phyloP scores from a whole-genome alignment of 2,888 invertebrate genomes.

The Pocota personata region DNA sequence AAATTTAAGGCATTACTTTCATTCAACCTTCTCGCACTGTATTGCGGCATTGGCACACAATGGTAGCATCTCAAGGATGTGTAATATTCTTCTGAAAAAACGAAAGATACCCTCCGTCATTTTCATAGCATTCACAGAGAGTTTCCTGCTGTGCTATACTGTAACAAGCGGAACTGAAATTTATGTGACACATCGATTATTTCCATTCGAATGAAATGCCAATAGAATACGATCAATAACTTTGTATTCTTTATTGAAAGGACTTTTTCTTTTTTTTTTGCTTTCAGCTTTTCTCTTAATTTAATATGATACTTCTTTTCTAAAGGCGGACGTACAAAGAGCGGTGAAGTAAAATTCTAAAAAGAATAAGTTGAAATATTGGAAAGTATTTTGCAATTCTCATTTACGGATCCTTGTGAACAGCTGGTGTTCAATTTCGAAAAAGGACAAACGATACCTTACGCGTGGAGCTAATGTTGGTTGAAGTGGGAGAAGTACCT shows the following conservation, averaged over 20 bases:
- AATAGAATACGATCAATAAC: conserved; percentile 56
- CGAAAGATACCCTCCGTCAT: neutral
- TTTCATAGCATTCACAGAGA: neutral
- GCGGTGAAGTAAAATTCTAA: conserved; percentile 30
- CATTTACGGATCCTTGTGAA: conserved; percentile 59
- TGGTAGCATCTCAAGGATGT: neutral
- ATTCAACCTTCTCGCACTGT: neutral
- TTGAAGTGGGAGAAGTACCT: neutral
- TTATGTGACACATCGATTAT: conserved; percentile 64
- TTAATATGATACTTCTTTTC: conserved; percentile 36
- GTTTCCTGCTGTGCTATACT: conserved; percentile 3
- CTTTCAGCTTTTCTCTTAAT: conserved; percentile 20
- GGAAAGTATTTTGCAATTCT: conserved; percentile 60
- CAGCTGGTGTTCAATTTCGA: conserved; percentile 57
- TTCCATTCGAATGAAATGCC: conserved; percentile 56
- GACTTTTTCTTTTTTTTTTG: neutral
- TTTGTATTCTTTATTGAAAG: conserved; percentile 46
- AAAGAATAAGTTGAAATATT: conserved; percentile 49
- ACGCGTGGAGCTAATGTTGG: conserved; percentile 13
- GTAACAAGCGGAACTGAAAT: conserved; percentile 49
- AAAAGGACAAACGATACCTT: conserved; percentile 31
- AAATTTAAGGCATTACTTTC: neutral
- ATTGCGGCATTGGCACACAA: neutral
- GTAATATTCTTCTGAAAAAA: neutral
- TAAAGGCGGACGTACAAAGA: neutral